Evolutionary conservation across 2,888 invertebrate genomes (phyloP).

Genomic region (Bursaphelenchus okinawaensis): DNA sequence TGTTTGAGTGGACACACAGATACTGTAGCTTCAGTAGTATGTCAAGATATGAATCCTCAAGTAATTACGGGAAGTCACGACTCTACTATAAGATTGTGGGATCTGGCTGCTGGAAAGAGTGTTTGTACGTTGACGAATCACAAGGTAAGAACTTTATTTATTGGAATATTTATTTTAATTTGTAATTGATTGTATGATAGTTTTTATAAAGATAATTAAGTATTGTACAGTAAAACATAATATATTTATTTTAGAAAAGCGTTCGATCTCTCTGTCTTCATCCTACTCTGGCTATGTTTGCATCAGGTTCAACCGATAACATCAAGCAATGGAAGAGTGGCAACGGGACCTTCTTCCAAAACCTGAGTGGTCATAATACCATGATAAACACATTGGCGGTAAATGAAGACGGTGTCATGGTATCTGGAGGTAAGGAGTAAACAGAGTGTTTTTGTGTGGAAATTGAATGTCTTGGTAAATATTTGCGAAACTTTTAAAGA

Average conservation of each 20-base stretch:
- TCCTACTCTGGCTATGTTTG: slow-evolving; percentile 76
- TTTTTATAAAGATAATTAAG: no score
- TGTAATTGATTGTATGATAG: background rate
- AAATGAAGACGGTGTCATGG: slow-evolving; percentile 88
- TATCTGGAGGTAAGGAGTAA: slow-evolving; percentile 82
- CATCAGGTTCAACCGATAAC: slow-evolving; percentile 94
- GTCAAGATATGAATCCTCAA: slow-evolving; percentile 89
- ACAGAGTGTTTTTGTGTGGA: no score
- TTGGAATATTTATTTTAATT: slow-evolving; percentile 6
- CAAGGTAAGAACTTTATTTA: no score
- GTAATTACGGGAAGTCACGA: slow-evolving; percentile 69
- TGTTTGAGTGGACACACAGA: slow-evolving; percentile 91
- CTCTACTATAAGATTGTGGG: slow-evolving; percentile 93
- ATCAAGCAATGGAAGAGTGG: slow-evolving; percentile 99
- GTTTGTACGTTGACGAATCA: slow-evolving; percentile 92
- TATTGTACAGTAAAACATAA: background rate
- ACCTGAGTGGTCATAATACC: slow-evolving; percentile 85
- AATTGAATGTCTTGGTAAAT: background rate
- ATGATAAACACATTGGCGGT: slow-evolving; percentile 93
- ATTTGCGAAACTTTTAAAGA: background rate
- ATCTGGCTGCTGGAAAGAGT: slow-evolving; percentile 89
- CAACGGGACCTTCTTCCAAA: slow-evolving; percentile 84
- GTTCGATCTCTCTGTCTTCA: slow-evolving; percentile 65
- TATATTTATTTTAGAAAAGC: slow-evolving; percentile 63
- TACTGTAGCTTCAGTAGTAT: slow-evolving; percentile 87